These are phyloP conservation scores for Gymnoscopelus braueri DNA, from an alignment of 2,797 vertebrate species.

Conservation along the genomic window DNA sequence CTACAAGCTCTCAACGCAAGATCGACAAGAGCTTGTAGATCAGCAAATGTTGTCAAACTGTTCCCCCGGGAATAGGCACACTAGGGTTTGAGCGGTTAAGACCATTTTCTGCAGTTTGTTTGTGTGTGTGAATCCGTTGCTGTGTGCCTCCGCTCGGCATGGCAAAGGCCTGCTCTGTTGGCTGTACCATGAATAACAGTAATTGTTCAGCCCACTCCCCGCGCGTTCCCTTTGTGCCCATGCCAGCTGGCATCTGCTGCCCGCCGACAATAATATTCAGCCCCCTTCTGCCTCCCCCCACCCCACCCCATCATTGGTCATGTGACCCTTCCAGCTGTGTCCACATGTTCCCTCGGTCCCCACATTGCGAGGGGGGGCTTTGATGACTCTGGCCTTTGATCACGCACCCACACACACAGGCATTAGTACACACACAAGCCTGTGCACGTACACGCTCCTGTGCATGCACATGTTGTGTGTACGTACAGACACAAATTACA, in stretches of 20 bases:
- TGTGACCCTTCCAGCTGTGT: conserved; percentile 95
- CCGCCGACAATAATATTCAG: conserved; percentile 67
- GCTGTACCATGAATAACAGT: conserved; percentile 94
- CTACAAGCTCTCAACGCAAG: too few species aligned
- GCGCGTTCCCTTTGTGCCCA: conserved; percentile 85
- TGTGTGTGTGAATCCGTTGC: conserved; percentile 55
- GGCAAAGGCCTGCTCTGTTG: conserved; percentile 80
- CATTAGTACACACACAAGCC: conserved; percentile 67
- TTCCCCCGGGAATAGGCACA: too few species aligned
- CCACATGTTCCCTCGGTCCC: conserved; percentile 87
- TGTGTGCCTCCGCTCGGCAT: conserved; percentile 45
- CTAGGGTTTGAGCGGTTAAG: conserved; percentile 60
- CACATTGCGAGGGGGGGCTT: conserved; percentile 73
- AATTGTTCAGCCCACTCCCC: conserved; percentile 88
- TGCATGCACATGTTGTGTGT: conserved; percentile 13
- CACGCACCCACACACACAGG: conserved; percentile 69
- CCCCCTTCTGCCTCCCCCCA: conserved; percentile 23
- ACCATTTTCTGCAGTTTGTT: conserved; percentile 76
- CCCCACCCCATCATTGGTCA: conserved; percentile 74
- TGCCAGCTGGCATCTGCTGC: conserved; percentile 90
- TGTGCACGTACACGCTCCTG: too few species aligned
- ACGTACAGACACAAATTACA: background rate
- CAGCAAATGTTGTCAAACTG: too few species aligned
- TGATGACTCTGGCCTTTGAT: conserved; percentile 88
- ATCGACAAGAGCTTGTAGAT: too few species aligned